Evolutionary conservation across 2,888 invertebrate species (phyloP).

Genomic region (Machimus atricapillus): DNA sequence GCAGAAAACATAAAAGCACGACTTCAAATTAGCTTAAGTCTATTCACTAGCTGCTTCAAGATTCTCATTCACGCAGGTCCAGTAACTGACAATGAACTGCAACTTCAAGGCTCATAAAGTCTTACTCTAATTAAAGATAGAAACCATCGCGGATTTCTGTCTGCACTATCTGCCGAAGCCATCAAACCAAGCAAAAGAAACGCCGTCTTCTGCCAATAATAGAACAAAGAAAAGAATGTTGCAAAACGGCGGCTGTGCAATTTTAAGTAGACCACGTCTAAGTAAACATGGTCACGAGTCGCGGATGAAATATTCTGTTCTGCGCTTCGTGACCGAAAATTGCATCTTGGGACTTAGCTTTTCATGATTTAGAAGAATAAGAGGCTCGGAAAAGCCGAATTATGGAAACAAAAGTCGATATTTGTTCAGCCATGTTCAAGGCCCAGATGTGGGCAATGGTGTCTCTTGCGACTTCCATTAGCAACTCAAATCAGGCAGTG

Average conservation of each 20-base stretch:
- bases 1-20: not conserved
- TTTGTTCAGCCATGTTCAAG: not conserved
- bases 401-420: not conserved
- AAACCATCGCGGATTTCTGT: not conserved
- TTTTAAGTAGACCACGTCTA: slow-evolving; percentile 8
- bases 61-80: not conserved
- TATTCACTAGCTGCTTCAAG: not conserved
- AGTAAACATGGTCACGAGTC: slow-evolving; percentile 21
- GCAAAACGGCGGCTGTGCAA: slow-evolving; percentile 15
- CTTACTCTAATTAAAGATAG: not conserved
- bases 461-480: not conserved
- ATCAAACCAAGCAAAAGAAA: not conserved
- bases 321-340: slow-evolving; percentile 19
- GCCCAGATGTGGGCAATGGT: not conserved
- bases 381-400: not conserved
- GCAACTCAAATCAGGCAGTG: not conserved
- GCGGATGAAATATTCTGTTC: not conserved
- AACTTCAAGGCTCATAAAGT: not conserved
- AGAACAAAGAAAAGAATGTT: slow-evolving; percentile 15
- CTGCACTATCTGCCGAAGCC: not conserved
- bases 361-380: not conserved
- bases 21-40: not conserved
- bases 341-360: not conserved
- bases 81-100: not conserved
- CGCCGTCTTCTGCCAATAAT: not conserved